These are phyloP conservation scores for Lateolabrax maculatus DNA, from an alignment of 2,797 vertebrate species.

Conservation along the genomic window DNA sequence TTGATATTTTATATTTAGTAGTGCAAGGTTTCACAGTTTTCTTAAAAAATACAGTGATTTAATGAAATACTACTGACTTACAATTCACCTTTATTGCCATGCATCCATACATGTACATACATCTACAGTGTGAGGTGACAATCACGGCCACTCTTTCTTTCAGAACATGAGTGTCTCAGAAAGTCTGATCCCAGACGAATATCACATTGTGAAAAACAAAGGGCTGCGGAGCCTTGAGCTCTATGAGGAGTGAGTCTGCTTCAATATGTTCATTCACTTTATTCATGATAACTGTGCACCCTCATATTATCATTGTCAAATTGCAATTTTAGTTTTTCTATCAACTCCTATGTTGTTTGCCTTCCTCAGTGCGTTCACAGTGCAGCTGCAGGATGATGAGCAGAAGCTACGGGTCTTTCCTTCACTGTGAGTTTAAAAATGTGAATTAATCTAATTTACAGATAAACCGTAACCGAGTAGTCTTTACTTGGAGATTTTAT, in stretches of 20 bases:
- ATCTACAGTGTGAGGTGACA: not conserved
- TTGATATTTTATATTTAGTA: not conserved
- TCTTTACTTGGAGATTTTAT: not conserved
- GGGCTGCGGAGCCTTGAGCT: constrained; percentile 88
- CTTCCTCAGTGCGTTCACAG: constrained; percentile 89
- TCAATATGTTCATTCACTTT: not conserved
- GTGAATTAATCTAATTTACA: constrained; percentile 2
- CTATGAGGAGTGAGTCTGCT: constrained; percentile 89
- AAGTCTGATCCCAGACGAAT: constrained; percentile 91
- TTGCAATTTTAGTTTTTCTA: not conserved
- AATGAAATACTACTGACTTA: not conserved
- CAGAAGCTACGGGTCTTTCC: constrained; percentile 89
- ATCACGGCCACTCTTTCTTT: constrained; percentile 19
- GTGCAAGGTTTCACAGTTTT: not conserved
- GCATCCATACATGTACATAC: not conserved
- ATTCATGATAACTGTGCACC: not conserved
- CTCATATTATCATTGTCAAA: not conserved
- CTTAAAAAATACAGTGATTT: not conserved
- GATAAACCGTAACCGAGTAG: not conserved
- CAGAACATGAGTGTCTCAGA: constrained; percentile 77
- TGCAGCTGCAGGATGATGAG: constrained; percentile 89
- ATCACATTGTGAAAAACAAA: constrained; percentile 90
- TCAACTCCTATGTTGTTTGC: constrained; percentile 6
- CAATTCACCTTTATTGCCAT: not conserved
- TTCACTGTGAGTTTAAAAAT: constrained; percentile 87